Evolutionary conservation across 2,113 vertebrate species (phyloP), one percentile per base, ranked within the genome.

Genomic region (Pseudopipra pipra): DNA sequence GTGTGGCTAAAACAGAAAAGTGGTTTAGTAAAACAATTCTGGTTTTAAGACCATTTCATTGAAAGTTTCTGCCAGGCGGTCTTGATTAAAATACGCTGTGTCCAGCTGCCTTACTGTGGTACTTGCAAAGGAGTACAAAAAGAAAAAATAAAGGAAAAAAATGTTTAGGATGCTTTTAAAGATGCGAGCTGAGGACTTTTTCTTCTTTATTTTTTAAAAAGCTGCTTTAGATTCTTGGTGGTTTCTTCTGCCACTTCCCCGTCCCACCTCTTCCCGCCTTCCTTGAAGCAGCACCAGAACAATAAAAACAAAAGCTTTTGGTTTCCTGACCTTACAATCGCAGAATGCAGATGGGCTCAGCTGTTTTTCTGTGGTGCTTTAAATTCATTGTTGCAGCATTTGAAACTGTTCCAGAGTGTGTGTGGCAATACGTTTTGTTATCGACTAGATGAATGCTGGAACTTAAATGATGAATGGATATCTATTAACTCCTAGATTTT

Each of bases 241-340:
- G 19, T 76, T 95, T 83, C 59, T 85, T 85, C 8, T 77, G 75
- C 67, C 27, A 28, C 54, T 85, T 96, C 52, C 47, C 59, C n/a
- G 79, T 54, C 43, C 67, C 54, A 44, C 59, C 65, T 85, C 89
- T 80, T 90, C 72, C 59, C 4, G 2, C 63, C 47, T 91, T 70
- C 43, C 30, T 88, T 94, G 62, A 85, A 91, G 41, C 11, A 1
- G n/a, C 35, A 83, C n/a, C 37, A 85, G 85, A 74, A 95, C 62
- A 90, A 86, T 47, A 47, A 83, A 91, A 87, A 33, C 91, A 93
- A 96, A 95, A 90, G 71, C 85, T 58, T 62, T 94, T 94, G 46
- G 63, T 94, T 96, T 92, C 87, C 78, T 94, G 74, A 59, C 35
- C 11, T 90, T 85, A 73, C 49, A 72, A 23, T 85, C 31, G 19